phyloP scores from a whole-genome alignment of 2,113 vertebrate genomes.

The Leucoraja erinaceus region DNA sequence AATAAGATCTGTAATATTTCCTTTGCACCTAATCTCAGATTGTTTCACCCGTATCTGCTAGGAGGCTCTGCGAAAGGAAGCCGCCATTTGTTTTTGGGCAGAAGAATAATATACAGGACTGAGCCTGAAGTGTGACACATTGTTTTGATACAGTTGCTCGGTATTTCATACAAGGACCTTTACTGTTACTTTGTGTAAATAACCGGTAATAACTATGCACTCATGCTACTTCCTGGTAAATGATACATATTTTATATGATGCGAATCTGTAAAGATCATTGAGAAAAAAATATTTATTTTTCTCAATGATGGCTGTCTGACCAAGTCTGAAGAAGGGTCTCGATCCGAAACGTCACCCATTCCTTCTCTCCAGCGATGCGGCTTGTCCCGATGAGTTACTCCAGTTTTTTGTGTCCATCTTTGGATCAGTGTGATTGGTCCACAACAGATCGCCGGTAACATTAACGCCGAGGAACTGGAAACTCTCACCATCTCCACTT shows the following conservation, averaged over 20 bases:
- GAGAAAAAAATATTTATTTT: not conserved
- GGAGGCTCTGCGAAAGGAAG: not conserved
- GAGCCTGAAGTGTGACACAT: not conserved
- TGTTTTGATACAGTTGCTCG: not conserved
- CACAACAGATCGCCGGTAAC: too few species aligned
- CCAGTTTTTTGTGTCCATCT: too few species aligned
- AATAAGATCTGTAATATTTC: not conserved
- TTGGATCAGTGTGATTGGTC: too few species aligned
- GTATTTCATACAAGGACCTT: not conserved
- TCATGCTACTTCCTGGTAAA: not conserved
- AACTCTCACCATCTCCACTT: too few species aligned
- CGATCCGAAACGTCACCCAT: too few species aligned
- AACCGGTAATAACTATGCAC: not conserved
- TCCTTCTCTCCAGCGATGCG: too few species aligned
- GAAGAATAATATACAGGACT: not conserved
- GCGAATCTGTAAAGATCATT: not conserved
- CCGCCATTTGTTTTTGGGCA: not conserved
- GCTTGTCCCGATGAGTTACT: too few species aligned
- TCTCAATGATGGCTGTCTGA: too few species aligned
- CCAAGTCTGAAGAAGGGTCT: too few species aligned
- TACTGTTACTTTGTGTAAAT: conserved; percentile 22
- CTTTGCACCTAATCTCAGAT: not conserved
- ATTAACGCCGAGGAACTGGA: too few species aligned
- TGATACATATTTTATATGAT: not conserved
- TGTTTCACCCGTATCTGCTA: not conserved